These are phyloP conservation scores for Branchipolynoe longqiensis DNA, from an alignment of 2,888 invertebrate genomes.

Conservation along the genomic window DNA sequence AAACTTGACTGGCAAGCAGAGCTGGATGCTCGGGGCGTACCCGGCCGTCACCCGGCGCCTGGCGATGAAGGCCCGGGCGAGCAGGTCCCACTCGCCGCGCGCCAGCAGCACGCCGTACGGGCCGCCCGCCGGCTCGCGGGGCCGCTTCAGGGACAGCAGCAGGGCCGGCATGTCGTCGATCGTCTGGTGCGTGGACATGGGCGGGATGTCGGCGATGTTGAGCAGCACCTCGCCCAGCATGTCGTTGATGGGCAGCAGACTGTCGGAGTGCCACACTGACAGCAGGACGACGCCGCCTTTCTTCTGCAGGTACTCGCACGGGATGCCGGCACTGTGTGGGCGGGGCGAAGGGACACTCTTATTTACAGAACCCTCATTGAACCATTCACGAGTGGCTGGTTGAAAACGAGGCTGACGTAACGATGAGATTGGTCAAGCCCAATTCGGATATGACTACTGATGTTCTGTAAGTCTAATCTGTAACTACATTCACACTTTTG, in stretches of 20 bases:
- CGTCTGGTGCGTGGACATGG: constrained; percentile 69
- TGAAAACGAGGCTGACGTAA: too few relatives aligned
- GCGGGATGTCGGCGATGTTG: constrained; percentile 69
- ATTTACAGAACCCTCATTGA: too few relatives aligned
- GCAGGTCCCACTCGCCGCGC: constrained; percentile 70
- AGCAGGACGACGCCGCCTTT: constrained; percentile 73
- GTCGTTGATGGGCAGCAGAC: constrained; percentile 72
- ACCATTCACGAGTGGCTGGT: too few relatives aligned
- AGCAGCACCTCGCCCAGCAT: constrained; percentile 78
- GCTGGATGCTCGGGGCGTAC: constrained; percentile 26
- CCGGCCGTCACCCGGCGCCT: constrained; percentile 62
- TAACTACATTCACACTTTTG: too few relatives aligned
- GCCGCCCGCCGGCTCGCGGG: constrained; percentile 68
- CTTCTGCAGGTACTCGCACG: constrained; percentile 69
- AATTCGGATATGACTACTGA: too few relatives aligned
- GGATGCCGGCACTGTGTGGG: too few relatives aligned
- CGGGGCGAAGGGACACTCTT: too few relatives aligned
- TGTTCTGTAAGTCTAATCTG: too few relatives aligned
- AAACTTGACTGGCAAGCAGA: constrained; percentile 60
- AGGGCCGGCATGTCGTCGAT: constrained; percentile 74
- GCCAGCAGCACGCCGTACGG: constrained; percentile 73
- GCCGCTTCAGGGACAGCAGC: constrained; percentile 75
- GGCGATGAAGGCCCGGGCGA: constrained; percentile 70
- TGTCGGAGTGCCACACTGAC: constrained; percentile 75
- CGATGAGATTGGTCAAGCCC: too few relatives aligned